Percentiles rank a stretch among this genome's conserved stretches.
Evolutionary conservation across 2,113 vertebrate species (phyloP).

Genomic region (Mesitornis unicolor): DNA sequence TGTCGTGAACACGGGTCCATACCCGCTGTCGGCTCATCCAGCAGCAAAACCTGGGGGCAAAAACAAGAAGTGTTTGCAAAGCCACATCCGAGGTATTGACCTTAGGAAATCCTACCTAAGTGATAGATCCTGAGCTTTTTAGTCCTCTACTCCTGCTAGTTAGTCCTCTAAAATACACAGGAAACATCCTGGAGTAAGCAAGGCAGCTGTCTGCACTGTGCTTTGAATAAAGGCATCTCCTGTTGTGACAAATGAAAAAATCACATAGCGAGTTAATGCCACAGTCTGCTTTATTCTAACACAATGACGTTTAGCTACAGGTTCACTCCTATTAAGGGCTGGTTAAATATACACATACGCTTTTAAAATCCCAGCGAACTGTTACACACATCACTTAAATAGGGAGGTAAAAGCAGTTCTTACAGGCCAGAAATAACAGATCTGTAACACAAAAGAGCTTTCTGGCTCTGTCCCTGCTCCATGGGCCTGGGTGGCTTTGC

Average conservation of each 20-base stretch:
- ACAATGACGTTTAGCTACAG: not conserved
- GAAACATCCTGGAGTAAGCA: not conserved
- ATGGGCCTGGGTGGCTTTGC: not conserved
- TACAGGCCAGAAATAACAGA: not conserved
- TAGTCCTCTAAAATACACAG: accelerated
- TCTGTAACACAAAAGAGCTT: not conserved
- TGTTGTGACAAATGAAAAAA: not conserved
- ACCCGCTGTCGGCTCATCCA: conserved; percentile 94
- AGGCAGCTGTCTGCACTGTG: not conserved
- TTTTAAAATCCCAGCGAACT: not conserved
- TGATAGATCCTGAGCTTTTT: not conserved
- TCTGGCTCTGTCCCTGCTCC: not conserved
- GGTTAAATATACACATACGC: not conserved
- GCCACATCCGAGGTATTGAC: accelerated
- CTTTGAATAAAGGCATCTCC: not conserved
- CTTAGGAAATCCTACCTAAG: not conserved
- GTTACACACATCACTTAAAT: not conserved
- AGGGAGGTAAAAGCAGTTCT: not conserved
- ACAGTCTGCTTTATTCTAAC: not conserved
- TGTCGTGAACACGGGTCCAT: conserved; percentile 96
- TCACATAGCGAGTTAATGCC: not conserved
- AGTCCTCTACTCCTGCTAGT: not conserved
- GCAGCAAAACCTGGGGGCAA: conserved; percentile 80
- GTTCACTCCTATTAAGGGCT: not conserved
- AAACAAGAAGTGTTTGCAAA: accelerated